Percentiles rank a stretch among this genome's conserved stretches.
These are phyloP conservation scores for Chamaea fasciata DNA, from an alignment of 2,113 vertebrate genomes.

Conservation along the genomic window DNA sequence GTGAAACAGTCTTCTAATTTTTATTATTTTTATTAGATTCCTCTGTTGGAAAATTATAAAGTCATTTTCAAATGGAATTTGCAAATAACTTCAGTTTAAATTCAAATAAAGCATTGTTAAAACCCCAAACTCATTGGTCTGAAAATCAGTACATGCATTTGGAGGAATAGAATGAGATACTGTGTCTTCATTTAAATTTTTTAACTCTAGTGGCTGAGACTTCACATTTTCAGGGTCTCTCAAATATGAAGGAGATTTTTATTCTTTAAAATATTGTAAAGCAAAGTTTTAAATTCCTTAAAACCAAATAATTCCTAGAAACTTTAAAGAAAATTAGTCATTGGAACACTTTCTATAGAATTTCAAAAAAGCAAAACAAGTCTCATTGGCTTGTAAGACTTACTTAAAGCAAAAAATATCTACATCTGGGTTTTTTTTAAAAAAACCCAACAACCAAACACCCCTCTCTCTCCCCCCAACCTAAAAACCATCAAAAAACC, in stretches of 20 bases:
- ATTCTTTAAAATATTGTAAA: background rate
- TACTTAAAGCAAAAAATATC: background rate
- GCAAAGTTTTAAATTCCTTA: background rate
- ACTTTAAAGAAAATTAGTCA: background rate
- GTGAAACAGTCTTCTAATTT: background rate
- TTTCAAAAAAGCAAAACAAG: background rate
- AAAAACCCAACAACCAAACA: background rate
- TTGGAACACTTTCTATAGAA: background rate
- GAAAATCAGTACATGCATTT: background rate
- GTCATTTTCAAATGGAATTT: background rate
- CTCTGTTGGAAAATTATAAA: background rate
- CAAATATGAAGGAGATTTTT: background rate
- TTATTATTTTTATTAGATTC: background rate
- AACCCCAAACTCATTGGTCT: background rate
- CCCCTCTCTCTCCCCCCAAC: rapidly evolving
- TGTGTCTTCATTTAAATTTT: background rate
- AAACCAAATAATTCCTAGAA: background rate
- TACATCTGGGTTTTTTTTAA: background rate
- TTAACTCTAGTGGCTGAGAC: background rate
- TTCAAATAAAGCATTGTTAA: background rate
- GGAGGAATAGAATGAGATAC: background rate
- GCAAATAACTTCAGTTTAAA: background rate
- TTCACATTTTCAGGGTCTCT: background rate
- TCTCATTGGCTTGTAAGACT: background rate
- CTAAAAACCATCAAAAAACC: background rate